Base-by-base conservation (phyloP, 2,113 vertebrate species). In the Bubo bubo region DNA sequence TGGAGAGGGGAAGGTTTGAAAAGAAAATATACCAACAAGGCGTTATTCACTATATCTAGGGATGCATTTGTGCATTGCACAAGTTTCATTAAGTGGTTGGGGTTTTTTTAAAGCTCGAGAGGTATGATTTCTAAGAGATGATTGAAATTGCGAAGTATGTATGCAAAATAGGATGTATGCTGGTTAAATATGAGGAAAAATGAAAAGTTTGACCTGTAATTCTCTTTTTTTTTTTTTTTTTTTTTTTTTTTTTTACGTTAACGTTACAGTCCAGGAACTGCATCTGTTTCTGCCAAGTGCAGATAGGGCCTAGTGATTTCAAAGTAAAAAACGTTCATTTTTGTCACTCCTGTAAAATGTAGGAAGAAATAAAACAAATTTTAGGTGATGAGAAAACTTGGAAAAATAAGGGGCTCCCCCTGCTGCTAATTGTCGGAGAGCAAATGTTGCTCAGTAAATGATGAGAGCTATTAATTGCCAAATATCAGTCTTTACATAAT, bases 391-490 rank as follows among this genome's bases (percentile, higher is more conserved):
- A 63, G 35, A 62, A 80, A 79, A 79, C 75, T 55, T 82, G 28
- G 77, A 56, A 77, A 76, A 90, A 62, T n/a, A 55, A 73, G 64
- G 71, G 72, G 91, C 95, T 96, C 96, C 88, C 95, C 49, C 94
- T 97, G 86, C 95, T 95, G 96, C 68, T 76, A 77, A 55, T 14
- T 35, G 1, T 45, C 47, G 34, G 21, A 77, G 19, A 43, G 59
- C 32, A 82, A 28, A 37, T 30, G 8, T 58, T 47, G 43, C n/a
- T 74, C 37, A 3, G 4, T 62, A 68, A 58, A 30, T 27, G 4
- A 23, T 30, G 50, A n/a, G 39, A 77, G 5, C 34, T 84, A 7
- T 32, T 86, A 56, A 45, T 45, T 59, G 34, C 23, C 47, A 74
- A 71, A 30, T 55, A 58, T 3, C 45, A 32, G 11, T 62, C 28